Base-by-base conservation (phyloP, 2,797 vertebrate genomes). In the Enteromius thamalakanensis region DNA sequence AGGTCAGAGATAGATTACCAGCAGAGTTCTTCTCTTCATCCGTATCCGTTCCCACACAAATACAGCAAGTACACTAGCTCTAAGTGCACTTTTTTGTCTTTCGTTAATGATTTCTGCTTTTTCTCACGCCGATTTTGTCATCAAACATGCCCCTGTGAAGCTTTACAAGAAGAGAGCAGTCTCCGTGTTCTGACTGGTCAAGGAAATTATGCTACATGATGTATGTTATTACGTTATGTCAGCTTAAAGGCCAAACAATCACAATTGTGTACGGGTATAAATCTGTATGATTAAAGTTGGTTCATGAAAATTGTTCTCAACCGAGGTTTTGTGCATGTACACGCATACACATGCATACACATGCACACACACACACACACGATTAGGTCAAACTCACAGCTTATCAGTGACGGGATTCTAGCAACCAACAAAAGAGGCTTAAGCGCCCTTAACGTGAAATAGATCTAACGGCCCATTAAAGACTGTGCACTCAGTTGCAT, bases 1-100 rank as follows among this genome's bases (percentile, higher is more conserved):
- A 85, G 88, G 90, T 87, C 88, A 86, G 70, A 69, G 85, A 79
- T 84, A 88, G 87, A 92, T 92, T 92, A 89, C 47, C 60, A 23
- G 58, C 42, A 84, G 23, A 42, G 60, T 40, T 37, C 68, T 47
- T 74, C 23, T 34, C 26, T 80, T 55, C 15, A 32, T 55, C 15
- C 12, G 21, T 58, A 37, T 76, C 69, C 64, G 75, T 84, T 82
- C 51, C 26, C 72, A 81, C 71, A 83, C 70, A 40, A 53, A 75
- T 58, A 55, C 29, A 55, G 32, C 37, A 9, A 58, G 51, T 23
- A 21, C 7, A 58, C 12, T 23, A 37, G 29, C 11, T 77, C 19
- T 45, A 6, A 64, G 64, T 47, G 8, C 26, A 32, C 26, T 78
- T 65, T 65, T 49, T 7, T 9, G 14, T 15, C 14, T 51, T 34